Evolutionary conservation across 2,113 vertebrate genomes (phyloP).

Genomic region (Gadus chalcogrammus): DNA sequence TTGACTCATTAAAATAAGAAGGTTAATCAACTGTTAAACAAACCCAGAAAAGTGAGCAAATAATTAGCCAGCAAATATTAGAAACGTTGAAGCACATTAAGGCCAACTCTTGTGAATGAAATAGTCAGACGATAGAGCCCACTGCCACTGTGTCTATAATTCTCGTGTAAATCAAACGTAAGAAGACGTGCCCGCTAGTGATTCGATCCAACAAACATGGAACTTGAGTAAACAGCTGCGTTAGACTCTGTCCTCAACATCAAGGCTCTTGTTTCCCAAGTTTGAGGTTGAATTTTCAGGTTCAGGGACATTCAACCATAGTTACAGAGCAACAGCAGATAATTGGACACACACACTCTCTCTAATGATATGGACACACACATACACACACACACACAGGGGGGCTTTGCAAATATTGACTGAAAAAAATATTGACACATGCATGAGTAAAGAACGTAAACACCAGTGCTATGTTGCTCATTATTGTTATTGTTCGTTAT

Average conservation of each 20-base stretch:
- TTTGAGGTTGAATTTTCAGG: slow-evolving; percentile 31
- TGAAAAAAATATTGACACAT: background rate
- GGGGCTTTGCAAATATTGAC: background rate
- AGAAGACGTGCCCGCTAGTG: slow-evolving; percentile 24
- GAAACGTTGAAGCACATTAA: too few relatives aligned
- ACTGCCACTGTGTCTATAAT: too few relatives aligned
- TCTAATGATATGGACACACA: background rate
- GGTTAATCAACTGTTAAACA: too few relatives aligned
- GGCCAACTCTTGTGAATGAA: too few relatives aligned
- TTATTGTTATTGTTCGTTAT: too few relatives aligned
- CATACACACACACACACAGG: slow-evolving; percentile 1
- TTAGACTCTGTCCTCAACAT: slow-evolving; percentile 26
- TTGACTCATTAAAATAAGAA: too few relatives aligned
- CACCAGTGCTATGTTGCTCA: too few relatives aligned
- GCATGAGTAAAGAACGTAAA: background rate
- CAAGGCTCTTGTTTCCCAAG: slow-evolving; percentile 23
- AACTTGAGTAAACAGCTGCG: slow-evolving; percentile 60
- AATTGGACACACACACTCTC: slow-evolving; percentile 16
- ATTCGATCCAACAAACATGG: slow-evolving; percentile 35
- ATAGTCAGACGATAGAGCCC: too few relatives aligned
- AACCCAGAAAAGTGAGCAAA: too few relatives aligned
- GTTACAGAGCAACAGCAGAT: slow-evolving; percentile 23
- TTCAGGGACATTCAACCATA: slow-evolving; percentile 15
- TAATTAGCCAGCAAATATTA: too few relatives aligned
- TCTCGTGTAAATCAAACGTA: background rate